Conservation (phyloP, 2,797 vertebrate genomes). For the Perodicticus potto region DNA sequence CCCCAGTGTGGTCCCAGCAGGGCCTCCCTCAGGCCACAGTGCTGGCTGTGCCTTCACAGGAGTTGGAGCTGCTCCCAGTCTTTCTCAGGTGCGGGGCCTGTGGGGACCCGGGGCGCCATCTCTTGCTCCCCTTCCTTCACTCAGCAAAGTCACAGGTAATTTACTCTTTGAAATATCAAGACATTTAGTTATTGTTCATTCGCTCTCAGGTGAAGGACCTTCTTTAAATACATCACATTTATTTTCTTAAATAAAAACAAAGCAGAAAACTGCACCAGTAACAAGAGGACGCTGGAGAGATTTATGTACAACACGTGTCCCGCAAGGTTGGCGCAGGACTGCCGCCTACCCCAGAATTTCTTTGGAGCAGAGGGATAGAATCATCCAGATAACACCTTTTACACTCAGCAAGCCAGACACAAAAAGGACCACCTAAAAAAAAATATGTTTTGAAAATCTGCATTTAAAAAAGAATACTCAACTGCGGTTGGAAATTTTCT, state of each 20-base stretch:
- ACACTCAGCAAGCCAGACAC: conserved; percentile 89
- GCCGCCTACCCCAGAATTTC: conserved; percentile 77
- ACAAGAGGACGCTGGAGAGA: conserved; percentile 82
- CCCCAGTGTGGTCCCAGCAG: conserved; percentile 78
- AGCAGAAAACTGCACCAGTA: conserved; percentile 78
- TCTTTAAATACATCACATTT: conserved; percentile 87
- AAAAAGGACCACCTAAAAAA: conserved; percentile 85
- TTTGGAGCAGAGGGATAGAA: conserved; percentile 83
- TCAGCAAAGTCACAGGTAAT: conserved; percentile 84
- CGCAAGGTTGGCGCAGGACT: conserved; percentile 66
- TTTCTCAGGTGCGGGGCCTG: conserved; percentile 79
- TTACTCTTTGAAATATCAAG: conserved; percentile 87
- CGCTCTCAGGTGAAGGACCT: conserved; percentile 86
- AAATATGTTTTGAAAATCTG: conserved; percentile 82
- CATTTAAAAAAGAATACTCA: conserved; percentile 88
- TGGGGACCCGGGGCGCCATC: conserved; percentile 74
- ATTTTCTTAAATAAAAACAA: conserved; percentile 86
- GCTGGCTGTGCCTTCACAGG: conserved; percentile 80
- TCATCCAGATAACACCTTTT: conserved; percentile 82
- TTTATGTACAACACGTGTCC: conserved; percentile 85
- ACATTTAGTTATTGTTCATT: conserved; percentile 89
- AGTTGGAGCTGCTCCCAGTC: conserved; percentile 79
- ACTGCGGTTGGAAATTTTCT: conserved; percentile 85
- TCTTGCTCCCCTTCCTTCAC: conserved; percentile 81
- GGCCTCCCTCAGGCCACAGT: conserved; percentile 82